Conservation (phyloP, 2,797 vertebrate species). For the Megaceryle alcyon region DNA sequence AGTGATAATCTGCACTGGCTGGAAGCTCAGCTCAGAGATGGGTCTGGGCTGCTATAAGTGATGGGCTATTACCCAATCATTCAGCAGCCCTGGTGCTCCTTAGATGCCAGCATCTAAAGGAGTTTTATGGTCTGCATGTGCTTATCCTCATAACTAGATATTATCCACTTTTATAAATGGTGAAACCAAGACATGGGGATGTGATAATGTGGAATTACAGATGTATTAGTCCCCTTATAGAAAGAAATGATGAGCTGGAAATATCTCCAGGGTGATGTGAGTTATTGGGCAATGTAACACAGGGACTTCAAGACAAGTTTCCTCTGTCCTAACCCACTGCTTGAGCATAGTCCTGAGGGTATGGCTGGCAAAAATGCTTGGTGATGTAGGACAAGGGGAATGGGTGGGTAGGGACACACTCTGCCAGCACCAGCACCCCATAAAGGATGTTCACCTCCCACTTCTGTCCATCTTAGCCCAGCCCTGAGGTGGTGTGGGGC, state of each 20-base stretch:
- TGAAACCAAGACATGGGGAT: background rate
- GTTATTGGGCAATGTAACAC: fast-evolving
- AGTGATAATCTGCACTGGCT: background rate
- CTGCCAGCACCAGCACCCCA: background rate
- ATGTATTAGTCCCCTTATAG: background rate
- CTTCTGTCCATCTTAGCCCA: background rate
- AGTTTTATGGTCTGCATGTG: background rate
- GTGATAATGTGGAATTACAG: background rate
- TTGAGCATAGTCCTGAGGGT: background rate
- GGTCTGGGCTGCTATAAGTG: background rate
- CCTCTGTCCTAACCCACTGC: background rate
- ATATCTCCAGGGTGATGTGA: background rate
- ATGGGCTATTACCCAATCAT: background rate
- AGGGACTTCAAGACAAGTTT: background rate
- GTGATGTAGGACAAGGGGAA: background rate
- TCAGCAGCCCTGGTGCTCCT: background rate
- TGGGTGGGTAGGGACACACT: background rate
- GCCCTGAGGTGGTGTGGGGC: background rate
- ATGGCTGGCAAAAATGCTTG: background rate
- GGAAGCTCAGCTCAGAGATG: background rate
- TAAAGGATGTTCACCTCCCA: background rate
- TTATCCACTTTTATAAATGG: background rate
- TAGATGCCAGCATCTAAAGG: background rate
- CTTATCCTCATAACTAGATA: background rate
- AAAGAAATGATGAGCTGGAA: background rate